These are phyloP conservation scores for Murina feae DNA, from an alignment of 2,113 vertebrate genomes.

Conservation along the genomic window DNA sequence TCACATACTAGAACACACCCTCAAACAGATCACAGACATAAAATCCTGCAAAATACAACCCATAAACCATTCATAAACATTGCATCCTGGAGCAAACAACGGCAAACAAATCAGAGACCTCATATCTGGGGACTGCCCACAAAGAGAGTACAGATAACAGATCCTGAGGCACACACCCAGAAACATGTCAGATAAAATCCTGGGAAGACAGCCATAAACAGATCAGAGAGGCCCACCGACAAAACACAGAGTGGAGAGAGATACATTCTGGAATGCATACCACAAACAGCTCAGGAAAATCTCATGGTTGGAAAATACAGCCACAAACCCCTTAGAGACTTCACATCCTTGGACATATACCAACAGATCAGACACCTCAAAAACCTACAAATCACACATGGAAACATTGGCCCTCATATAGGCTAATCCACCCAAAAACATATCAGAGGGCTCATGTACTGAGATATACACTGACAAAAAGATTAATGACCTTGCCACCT, in stretches of 20 bases:
- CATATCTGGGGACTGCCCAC: neutral
- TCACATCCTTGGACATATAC: neutral
- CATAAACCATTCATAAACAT: neutral
- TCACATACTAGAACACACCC: neutral
- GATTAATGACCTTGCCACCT: neutral
- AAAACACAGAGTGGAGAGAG: neutral
- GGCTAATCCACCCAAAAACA: neutral
- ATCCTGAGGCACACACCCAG: neutral
- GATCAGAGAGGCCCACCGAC: neutral
- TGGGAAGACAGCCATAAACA: neutral
- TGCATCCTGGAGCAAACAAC: neutral
- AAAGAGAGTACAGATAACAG: conserved; percentile 29
- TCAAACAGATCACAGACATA: neutral
- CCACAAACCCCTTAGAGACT: neutral
- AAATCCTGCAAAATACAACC: neutral
- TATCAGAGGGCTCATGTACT: neutral
- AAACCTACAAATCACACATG: neutral
- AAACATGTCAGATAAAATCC: neutral
- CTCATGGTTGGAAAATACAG: neutral
- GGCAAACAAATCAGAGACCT: neutral
- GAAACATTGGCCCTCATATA: neutral
- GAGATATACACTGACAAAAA: neutral
- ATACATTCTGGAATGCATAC: neutral
- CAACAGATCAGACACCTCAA: neutral
- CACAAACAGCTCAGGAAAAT: neutral